A percentile compares a stretch with the other conserved stretches of the same genome.
These are phyloP conservation scores for Mustela nigripes DNA, from an alignment of 2,113 vertebrate species.

Conservation along the genomic window DNA sequence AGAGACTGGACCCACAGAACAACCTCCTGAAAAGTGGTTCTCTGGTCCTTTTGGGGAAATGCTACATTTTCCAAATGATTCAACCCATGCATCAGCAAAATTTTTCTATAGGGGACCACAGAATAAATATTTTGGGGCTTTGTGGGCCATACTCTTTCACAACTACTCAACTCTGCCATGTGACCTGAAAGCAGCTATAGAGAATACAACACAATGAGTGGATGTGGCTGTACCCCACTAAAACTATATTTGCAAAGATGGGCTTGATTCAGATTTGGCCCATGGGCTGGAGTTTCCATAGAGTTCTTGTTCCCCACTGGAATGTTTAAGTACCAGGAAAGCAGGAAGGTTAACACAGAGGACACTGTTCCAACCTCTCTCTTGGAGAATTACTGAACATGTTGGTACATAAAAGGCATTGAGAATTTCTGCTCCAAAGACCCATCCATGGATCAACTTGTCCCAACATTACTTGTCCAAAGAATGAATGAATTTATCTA, in stretches of 20 bases:
- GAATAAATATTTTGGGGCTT: not conserved
- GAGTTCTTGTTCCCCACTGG: not conserved
- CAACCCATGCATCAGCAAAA: not conserved
- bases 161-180: not conserved
- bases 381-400: not conserved
- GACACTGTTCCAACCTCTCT: not conserved
- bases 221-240: not conserved
- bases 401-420: not conserved
- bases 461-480: not conserved
- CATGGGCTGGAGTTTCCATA: not conserved
- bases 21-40: not conserved
- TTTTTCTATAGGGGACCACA: not conserved
- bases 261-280: not conserved
- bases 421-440: not conserved
- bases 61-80: not conserved
- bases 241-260: slow-evolving; percentile 31
- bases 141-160: not conserved
- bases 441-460: not conserved
- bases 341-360: not conserved
- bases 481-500: not conserved
- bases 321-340: not conserved
- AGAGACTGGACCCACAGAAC: not conserved
- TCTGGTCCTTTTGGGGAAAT: not conserved
- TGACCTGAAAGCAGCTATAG: not conserved
- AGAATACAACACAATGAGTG: not conserved